phyloP scores from a whole-genome alignment of 2,797 vertebrate species.

The Acomys russatus region DNA sequence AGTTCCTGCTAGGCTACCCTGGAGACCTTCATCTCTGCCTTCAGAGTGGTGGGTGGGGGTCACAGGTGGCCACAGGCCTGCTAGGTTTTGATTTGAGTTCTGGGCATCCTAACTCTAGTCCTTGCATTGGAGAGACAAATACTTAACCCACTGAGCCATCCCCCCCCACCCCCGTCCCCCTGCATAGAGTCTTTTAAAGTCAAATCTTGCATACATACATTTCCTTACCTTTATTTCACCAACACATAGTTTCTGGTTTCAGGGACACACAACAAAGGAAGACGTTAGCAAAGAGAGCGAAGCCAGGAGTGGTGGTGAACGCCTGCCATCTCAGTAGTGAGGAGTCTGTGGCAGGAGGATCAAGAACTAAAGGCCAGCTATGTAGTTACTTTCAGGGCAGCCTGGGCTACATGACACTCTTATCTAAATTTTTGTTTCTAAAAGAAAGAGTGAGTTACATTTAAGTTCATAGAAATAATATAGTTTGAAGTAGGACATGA shows the following conservation, averaged over 20 bases:
- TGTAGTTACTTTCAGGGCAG: not conserved
- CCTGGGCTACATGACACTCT: not conserved
- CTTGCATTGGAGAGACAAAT: not conserved
- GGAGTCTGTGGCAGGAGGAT: not conserved
- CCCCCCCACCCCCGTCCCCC: too few relatives aligned
- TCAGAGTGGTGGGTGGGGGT: not conserved
- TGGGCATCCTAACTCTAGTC: not conserved
- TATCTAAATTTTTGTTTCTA: not conserved
- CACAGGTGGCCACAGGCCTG: not conserved
- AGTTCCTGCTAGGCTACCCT: not conserved
- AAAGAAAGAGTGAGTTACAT: not conserved
- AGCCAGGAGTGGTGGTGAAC: not conserved
- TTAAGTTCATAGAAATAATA: slow-evolving; percentile 9
- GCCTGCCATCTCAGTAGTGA: not conserved
- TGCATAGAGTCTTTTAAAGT: not conserved
- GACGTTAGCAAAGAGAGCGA: not conserved
- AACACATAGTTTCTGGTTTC: slow-evolving; percentile 46
- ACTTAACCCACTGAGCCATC: not conserved
- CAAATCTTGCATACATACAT: not conserved
- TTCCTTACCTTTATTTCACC: slow-evolving; percentile 1
- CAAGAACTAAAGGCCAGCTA: not conserved
- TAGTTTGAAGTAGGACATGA: slow-evolving; percentile 51
- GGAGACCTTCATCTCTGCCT: not conserved
- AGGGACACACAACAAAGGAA: not conserved
- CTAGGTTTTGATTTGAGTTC: not conserved